phyloP scores from a whole-genome alignment of 2,888 invertebrate genomes.

The Ernsta delagoae region DNA sequence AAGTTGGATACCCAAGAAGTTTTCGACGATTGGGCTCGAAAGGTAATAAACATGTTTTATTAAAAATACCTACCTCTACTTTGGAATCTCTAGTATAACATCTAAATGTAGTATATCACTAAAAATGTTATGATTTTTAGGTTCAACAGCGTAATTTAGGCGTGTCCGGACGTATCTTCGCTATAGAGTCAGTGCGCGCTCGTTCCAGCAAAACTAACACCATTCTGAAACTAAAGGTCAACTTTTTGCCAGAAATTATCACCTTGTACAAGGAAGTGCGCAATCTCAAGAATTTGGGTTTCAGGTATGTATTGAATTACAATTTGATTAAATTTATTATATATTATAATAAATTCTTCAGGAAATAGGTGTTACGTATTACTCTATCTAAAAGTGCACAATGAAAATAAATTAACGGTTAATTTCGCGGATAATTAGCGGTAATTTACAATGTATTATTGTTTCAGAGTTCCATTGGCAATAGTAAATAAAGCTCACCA shows the following conservation, averaged over 20 bases:
- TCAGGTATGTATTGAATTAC: conserved; percentile 82
- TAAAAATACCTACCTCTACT: neutral
- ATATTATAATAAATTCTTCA: too few relatives aligned
- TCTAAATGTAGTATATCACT: too few relatives aligned
- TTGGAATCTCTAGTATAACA: too few relatives aligned
- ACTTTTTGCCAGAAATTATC: conserved; percentile 99
- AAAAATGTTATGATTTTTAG: too few relatives aligned
- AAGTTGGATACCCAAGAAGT: conserved; percentile 98
- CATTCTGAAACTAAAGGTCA: conserved; percentile 95
- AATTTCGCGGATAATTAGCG: too few relatives aligned
- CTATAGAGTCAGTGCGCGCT: conserved; percentile 93
- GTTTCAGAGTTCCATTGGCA: conserved; percentile 94
- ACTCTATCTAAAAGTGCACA: too few relatives aligned
- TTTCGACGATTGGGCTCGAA: conserved; percentile 99
- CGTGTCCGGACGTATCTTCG: conserved; percentile 97
- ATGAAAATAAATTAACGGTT: too few relatives aligned
- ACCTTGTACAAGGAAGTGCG: conserved; percentile 99
- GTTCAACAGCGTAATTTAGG: conserved; percentile 97
- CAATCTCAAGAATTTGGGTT: conserved; percentile 97
- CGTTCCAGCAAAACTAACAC: conserved; percentile 92
- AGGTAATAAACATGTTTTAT: conserved; percentile 65
- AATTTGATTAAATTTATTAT: too few relatives aligned
- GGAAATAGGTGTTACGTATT: too few relatives aligned
- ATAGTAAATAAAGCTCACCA: conserved; percentile 99
- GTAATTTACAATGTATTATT: too few relatives aligned